Percentiles rank a stretch among this genome's conserved stretches.
Conservation (phyloP, 2,888 invertebrate species). For the Andrena fulva region DNA sequence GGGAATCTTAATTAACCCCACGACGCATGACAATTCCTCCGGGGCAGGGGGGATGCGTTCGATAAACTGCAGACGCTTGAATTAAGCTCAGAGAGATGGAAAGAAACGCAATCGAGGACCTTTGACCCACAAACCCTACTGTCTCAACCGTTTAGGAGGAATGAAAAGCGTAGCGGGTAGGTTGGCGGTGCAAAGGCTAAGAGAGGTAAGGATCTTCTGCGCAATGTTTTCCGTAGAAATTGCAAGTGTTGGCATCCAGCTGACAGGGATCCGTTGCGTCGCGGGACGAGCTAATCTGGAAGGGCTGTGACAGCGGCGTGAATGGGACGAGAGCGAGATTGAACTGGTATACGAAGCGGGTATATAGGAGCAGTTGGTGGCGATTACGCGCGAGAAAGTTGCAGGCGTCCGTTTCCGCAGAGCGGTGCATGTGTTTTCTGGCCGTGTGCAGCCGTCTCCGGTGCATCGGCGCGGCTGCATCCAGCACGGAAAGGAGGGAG, state of each 20-base stretch:
- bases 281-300: background rate
- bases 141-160: background rate
- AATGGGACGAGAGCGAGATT: background rate
- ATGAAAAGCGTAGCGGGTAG: background rate
- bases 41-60: background rate
- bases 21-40: slow-evolving; percentile 46
- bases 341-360: slow-evolving; percentile 1
- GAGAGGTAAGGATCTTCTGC: too few species aligned
- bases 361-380: background rate
- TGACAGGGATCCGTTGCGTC: too few species aligned
- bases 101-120: background rate
- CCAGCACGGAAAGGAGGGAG: slow-evolving; percentile 10
- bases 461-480: slow-evolving; percentile 8
- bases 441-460: slow-evolving; percentile 26
- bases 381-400: slow-evolving; percentile 32
- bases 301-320: background rate
- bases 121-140: slow-evolving; percentile 2
- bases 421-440: slow-evolving; percentile 14
- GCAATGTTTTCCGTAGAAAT: too few species aligned
- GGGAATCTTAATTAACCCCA: slow-evolving; percentile 53
- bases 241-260: too few species aligned
- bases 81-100: background rate
- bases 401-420: slow-evolving; percentile 13
- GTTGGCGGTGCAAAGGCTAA: too few species aligned
- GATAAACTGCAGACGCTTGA: slow-evolving; percentile 19